Evolutionary conservation across 2,113 vertebrate genomes (phyloP).

Genomic region (Naja naja): DNA sequence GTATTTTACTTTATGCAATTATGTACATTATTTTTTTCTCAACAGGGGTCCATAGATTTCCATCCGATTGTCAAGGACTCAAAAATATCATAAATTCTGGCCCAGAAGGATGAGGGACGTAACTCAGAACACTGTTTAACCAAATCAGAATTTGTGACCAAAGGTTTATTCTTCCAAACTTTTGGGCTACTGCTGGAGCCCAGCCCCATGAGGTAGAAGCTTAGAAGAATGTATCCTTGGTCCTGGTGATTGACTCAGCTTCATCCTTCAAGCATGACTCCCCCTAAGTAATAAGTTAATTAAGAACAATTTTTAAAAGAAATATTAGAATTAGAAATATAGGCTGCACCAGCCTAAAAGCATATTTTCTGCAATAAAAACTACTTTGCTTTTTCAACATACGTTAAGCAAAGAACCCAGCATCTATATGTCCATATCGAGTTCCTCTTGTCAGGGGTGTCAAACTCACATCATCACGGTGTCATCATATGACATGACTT

Average conservation of each 20-base stretch:
- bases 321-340: not conserved
- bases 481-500: too few species aligned
- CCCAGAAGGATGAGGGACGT: not conserved
- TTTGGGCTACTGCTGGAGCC: too few species aligned
- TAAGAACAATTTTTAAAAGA: not conserved
- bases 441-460: not conserved
- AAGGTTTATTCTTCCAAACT: too few species aligned
- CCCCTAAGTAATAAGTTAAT: conserved; percentile 1
- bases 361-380: not conserved
- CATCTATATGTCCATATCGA: conserved; percentile 6
- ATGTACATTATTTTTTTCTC: not conserved
- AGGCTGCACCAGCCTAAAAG: not conserved
- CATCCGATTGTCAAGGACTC: not conserved
- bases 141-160: not conserved
- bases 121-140: not conserved
- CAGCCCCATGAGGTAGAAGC: not conserved
- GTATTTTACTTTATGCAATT: not conserved
- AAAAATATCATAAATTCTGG: not conserved
- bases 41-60: not conserved
- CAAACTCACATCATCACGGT: too few species aligned
- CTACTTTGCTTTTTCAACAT: not conserved
- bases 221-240: not conserved
- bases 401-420: conserved; percentile 1
- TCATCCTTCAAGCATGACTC: not conserved
- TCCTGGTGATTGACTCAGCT: not conserved